Base-by-base conservation (phyloP, 1,140 invertebrate genomes). In the Drosophila elegans region DNA sequence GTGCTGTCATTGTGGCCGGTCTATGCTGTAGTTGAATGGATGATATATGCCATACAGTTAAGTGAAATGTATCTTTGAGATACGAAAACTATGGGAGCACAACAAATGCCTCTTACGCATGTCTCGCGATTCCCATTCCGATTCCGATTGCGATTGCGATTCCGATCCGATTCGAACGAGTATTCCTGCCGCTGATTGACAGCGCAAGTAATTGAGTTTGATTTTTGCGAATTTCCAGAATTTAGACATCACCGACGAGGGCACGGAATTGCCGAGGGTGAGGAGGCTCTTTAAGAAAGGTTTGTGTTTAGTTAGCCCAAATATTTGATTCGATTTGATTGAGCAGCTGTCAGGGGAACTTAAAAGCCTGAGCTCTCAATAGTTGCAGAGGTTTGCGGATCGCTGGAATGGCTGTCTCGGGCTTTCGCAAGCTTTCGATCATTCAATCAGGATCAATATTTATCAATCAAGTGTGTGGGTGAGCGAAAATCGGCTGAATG, bases 371-470 rank as follows among this genome's bases (percentile, higher is more conserved):
- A 89, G 74, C 78, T 72, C 78, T 74, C 62, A 75, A 84, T 84
- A 85, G 74, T 73, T 75, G 45, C 55, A 53, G 44, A 59, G 71
- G 57, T 44, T 41, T 61, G 29, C 59, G 57, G 53, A 59, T 76
- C 34, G 71, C 46, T 39, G 16, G 46, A 57, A 52, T 61, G 62
- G 44, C 68, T 67, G 80, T 63, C 73, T 63, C 7, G 42, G 80
- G 64, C 74, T 78, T 67, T 78, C 64, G 83, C 76, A 76, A 88
- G 83, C 83, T 75, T 83, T 86, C 84, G 83, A 86, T 86, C 83
- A 86, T 86, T 86, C 83, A 86, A 86, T 86, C 83, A 86, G 83
- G 83, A 86, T 86, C 83, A 86, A 89, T 86, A 86, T 89, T 86
- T 86, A 83, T 88, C 80, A 86, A 83, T 88, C 75, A 86, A 88